Conservation (phyloP, 2,888 invertebrate genomes). For the Holacanthella duospinosa region DNA sequence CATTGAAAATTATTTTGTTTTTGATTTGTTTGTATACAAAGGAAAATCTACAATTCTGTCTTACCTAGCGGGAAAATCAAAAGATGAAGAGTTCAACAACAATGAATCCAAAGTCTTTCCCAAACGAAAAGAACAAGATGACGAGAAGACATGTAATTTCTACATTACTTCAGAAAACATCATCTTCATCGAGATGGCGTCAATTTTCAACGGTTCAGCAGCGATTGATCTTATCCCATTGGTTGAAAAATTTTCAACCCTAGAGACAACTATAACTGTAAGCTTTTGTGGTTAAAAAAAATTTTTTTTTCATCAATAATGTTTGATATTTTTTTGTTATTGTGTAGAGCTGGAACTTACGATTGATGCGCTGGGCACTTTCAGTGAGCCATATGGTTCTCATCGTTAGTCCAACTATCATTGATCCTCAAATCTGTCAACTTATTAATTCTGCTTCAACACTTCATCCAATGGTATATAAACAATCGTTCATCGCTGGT, state of each 20-base stretch:
- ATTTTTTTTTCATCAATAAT: background rate
- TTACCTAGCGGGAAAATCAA: conserved; percentile 20
- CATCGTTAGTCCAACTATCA: conserved; percentile 26
- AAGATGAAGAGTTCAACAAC: conserved; percentile 13
- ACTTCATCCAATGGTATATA: conserved; percentile 28
- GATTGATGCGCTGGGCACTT: conserved; percentile 34
- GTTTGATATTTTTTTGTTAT: background rate
- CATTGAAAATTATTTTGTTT: conserved; percentile 8
- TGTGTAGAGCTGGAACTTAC: conserved; percentile 30
- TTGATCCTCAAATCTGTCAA: conserved; percentile 31
- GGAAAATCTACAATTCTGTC: conserved; percentile 10
- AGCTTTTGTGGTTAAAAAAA: background rate
- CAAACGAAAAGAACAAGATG: background rate
- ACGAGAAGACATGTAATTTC: background rate
- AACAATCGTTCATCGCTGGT: too few relatives aligned
- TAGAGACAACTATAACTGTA: conserved; percentile 30
- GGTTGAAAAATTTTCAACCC: conserved; percentile 21
- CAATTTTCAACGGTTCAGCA: conserved; percentile 28
- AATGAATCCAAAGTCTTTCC: background rate
- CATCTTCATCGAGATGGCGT: conserved; percentile 33
- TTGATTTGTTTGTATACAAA: conserved; percentile 22
- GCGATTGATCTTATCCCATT: conserved; percentile 26
- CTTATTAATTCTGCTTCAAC: conserved; percentile 31
- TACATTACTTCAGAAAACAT: conserved; percentile 20
- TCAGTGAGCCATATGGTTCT: conserved; percentile 33